These are phyloP conservation scores for Elymnias hypermnestra DNA, from an alignment of 1,140 invertebrate species.

Conservation along the genomic window DNA sequence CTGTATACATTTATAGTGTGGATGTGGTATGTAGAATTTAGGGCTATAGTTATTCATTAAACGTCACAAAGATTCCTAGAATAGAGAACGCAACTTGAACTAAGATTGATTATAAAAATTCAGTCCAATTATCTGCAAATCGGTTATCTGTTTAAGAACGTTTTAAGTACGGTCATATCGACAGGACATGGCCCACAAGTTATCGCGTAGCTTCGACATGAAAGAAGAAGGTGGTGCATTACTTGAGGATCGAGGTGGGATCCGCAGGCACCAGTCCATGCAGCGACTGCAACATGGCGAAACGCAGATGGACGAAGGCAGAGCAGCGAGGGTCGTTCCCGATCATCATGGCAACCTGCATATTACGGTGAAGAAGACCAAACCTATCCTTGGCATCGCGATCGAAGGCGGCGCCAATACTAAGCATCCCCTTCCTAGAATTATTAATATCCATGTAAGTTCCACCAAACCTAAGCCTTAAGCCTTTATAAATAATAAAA, in stretches of 20 bases:
- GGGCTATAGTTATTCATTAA: constrained; percentile 10
- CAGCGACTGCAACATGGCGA: constrained; percentile 80
- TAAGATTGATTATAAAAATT: neutral
- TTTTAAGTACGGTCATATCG: constrained; percentile 28
- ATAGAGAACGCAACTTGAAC: neutral
- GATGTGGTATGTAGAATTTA: constrained; percentile 56
- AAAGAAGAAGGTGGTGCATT: constrained; percentile 86
- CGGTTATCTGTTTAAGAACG: constrained; percentile 18
- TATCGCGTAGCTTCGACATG: constrained; percentile 90
- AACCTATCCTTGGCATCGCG: constrained; percentile 95
- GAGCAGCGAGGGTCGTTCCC: constrained; percentile 83
- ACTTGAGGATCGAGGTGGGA: constrained; percentile 79
- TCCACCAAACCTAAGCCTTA: too few relatives aligned
- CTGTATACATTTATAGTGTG: constrained; percentile 49
- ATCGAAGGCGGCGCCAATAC: constrained; percentile 98
- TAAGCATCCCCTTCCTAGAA: constrained; percentile 93
- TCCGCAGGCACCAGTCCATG: constrained; percentile 81
- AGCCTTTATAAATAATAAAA: too few relatives aligned
- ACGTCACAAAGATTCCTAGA: constrained; percentile 17
- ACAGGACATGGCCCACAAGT: constrained; percentile 89
- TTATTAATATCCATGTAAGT: constrained; percentile 97
- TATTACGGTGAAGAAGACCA: constrained; percentile 92
- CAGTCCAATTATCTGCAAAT: neutral
- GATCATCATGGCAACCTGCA: constrained; percentile 91
- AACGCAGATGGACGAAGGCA: constrained; percentile 77